phyloP scores from a whole-genome alignment of 2,888 invertebrate genomes.

The Melanophora roralis region DNA sequence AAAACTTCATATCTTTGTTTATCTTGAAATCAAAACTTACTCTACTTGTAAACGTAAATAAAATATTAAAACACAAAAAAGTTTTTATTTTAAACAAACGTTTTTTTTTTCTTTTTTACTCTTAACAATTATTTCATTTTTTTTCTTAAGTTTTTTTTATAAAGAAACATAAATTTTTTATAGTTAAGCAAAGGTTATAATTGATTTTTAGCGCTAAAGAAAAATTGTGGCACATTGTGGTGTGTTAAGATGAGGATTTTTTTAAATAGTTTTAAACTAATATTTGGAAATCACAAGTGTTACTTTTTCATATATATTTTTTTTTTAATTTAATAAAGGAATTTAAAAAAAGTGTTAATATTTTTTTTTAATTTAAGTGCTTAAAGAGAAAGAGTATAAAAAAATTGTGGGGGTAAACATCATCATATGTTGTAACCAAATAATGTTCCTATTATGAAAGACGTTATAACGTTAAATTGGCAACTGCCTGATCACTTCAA shows the following conservation, averaged over 20 bases:
- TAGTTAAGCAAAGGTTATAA: constrained; percentile 38
- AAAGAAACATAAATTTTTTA: constrained; percentile 20
- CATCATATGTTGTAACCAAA: too few relatives aligned
- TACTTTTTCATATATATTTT: background rate
- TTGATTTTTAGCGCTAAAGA: constrained; percentile 2
- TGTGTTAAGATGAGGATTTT: background rate
- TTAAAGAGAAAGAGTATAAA: constrained; percentile 16
- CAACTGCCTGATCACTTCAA: too few relatives aligned
- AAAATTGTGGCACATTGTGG: constrained; percentile 48
- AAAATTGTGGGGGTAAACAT: constrained; percentile 18
- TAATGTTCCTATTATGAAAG: too few relatives aligned
- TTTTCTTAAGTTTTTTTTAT: background rate
- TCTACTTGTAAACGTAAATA: background rate
- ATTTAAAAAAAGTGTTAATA: background rate
- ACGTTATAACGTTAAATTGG: too few relatives aligned
- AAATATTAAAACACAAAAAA: constrained; percentile 6
- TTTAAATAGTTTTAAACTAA: background rate
- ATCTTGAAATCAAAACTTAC: too few relatives aligned
- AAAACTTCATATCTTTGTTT: too few relatives aligned
- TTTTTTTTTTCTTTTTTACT: constrained; percentile 44
- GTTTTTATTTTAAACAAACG: constrained; percentile 44
- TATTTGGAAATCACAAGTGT: constrained; percentile 23
- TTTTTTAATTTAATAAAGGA: background rate
- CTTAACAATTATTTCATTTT: constrained; percentile 40
- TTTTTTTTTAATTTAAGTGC: constrained; percentile 1